Conservation (phyloP, 1,140 invertebrate genomes). For the Temnothorax nylanderi region DNA sequence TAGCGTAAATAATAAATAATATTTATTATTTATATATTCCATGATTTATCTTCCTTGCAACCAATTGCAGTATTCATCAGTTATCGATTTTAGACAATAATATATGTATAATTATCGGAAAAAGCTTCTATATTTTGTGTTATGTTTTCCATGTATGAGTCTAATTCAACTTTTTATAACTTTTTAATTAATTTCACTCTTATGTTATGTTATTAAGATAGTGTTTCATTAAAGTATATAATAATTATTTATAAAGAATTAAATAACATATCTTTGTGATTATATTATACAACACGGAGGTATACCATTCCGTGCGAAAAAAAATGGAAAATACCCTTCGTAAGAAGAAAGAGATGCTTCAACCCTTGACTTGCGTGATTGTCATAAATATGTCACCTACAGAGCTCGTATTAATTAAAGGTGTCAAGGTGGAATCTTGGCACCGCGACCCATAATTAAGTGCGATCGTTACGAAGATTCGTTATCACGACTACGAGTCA, state of each 20-base stretch:
- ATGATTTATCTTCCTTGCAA: not conserved
- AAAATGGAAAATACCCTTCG: not conserved
- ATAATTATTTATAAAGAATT: not conserved
- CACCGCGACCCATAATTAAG: slow-evolving; percentile 53
- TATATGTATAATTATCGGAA: not conserved
- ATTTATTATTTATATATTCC: not conserved
- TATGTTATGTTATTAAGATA: not conserved
- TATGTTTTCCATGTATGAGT: not conserved
- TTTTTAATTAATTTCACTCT: not conserved
- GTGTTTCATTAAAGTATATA: not conserved
- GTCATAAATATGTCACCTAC: slow-evolving; percentile 7
- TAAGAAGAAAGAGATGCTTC: not conserved
- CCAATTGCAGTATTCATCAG: not conserved
- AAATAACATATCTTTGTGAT: not conserved
- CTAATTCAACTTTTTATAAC: not conserved
- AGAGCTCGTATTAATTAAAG: slow-evolving; percentile 35
- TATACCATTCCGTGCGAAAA: not conserved
- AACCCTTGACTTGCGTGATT: not conserved
- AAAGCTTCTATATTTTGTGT: not conserved
- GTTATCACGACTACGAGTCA: not conserved
- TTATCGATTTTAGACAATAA: not conserved
- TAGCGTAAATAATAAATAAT: not conserved
- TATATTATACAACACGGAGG: not conserved
- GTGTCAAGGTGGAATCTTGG: not conserved
- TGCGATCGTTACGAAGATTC: slow-evolving; percentile 60